Evolutionary conservation across 2,797 vertebrate species (phyloP), one percentile per base, ranked within the genome.

Genomic region (Schizopygopsis pylzovi): DNA sequence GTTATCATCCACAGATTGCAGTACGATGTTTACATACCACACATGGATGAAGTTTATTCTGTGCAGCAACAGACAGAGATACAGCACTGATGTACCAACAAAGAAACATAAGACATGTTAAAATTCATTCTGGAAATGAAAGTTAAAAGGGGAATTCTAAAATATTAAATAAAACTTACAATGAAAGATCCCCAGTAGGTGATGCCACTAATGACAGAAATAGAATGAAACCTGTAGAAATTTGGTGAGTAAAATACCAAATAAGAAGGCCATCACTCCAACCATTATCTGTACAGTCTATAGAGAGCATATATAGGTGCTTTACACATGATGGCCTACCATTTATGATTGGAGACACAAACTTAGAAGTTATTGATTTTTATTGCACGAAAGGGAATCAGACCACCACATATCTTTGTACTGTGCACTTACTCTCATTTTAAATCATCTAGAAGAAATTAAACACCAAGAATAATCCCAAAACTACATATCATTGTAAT

Each of bases 161-260:
- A 33, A 33, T 33, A 33, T 33, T 33, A 33, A 33, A 33, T 33
- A 33, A 33, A 33, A 33, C 28, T 33, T 33, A 33, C 28, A 33
- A 33, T 33, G 28, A 33, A 33, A 33, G 28, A 33, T 33, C 28
- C 28, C 28, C 28, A 33, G 28, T 33, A 33, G 28, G 28, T 2
- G 28, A 33, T 43, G 5, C 39, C 10, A 43, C 20, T n/a, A 0
- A 3, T 0, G 4, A 43, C 9, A 68, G 18, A 41, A 20, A 41
- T 1, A 20, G 1, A 4, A 28, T 0, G 6, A 15, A 28, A 28
- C 1, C 33, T 4, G 39, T n/a, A 0, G 20, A 18, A 1, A 67
- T 43, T 12, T 22, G 20, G 39, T 43, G 39, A 12, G 39, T 41
- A 43, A 10, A 43, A 71, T 71, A 22, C 39, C 39, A 71, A 71